Conservation (phyloP, 2,113 vertebrate species). For the Dermatemys mawii region DNA sequence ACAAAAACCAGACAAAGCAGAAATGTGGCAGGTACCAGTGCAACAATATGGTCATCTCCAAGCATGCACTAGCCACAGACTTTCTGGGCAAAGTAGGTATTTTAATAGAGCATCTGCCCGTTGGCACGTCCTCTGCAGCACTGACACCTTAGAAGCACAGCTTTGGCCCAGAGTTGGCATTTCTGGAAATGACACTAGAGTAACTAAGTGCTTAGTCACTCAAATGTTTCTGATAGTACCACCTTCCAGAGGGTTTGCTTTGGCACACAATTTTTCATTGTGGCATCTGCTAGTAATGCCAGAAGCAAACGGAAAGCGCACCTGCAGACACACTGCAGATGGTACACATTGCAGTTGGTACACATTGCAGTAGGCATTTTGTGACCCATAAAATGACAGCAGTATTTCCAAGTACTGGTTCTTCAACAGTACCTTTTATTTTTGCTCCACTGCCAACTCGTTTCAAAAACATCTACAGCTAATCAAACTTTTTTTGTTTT, state of each 20-base stretch:
- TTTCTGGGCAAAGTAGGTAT: rapidly evolving
- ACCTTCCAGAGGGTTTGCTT: not conserved
- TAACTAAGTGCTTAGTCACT: not conserved
- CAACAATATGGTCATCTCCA: not conserved
- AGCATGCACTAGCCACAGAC: not conserved
- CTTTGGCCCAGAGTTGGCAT: not conserved
- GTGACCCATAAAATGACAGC: not conserved
- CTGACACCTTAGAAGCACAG: not conserved
- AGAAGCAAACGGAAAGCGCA: not conserved
- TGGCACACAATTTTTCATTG: not conserved
- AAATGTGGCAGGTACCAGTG: not conserved
- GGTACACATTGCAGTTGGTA: not conserved
- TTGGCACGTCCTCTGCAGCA: not conserved
- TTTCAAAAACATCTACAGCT: slow-evolving; percentile 53
- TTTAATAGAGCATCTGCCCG: not conserved
- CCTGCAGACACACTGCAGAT: not conserved
- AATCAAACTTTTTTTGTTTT: slow-evolving; percentile 60
- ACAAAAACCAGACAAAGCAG: not conserved
- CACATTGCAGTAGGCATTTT: not conserved
- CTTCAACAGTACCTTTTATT: slow-evolving; percentile 9
- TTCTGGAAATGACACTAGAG: not conserved
- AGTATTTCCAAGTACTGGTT: not conserved
- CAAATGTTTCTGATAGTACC: not conserved
- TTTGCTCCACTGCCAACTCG: slow-evolving; percentile 50
- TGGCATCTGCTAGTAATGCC: not conserved